phyloP scores from a whole-genome alignment of 1,140 invertebrate genomes.

The Hypsibius dujardini region DNA sequence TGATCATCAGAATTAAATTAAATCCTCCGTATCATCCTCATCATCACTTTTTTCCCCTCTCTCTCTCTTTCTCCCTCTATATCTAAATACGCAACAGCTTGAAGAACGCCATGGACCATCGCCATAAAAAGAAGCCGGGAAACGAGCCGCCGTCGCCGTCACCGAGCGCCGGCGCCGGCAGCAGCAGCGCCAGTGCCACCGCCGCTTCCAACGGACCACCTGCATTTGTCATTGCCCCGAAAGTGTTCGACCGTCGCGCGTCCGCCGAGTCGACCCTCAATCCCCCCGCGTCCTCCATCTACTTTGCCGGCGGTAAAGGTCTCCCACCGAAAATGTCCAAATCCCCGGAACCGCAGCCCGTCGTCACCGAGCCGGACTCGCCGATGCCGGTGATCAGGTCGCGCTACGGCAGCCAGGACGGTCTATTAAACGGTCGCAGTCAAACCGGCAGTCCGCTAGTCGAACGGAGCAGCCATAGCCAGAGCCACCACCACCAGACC shows the following conservation, averaged over 20 bases:
- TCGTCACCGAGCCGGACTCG: not conserved
- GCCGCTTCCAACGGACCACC: not conserved
- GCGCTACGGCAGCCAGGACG: constrained; percentile 1
- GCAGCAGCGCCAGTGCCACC: not conserved
- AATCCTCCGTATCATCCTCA: not conserved
- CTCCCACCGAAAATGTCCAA: not conserved
- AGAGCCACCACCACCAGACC: not conserved
- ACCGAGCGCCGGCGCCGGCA: not conserved
- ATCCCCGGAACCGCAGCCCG: not conserved
- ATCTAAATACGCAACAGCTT: too few species aligned
- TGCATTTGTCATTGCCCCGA: not conserved
- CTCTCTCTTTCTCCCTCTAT: too few species aligned
- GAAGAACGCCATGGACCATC: constrained; percentile 14
- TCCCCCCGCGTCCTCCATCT: too few species aligned
- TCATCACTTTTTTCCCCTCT: too few species aligned
- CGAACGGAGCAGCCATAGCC: not conserved
- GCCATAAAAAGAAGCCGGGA: constrained; percentile 15
- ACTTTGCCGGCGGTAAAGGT: not conserved
- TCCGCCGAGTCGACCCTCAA: constrained; percentile 5
- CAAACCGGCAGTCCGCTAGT: not conserved
- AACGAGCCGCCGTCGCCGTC: not conserved
- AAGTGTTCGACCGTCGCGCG: not conserved
- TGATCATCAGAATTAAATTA: not conserved
- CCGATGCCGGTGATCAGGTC: not conserved
- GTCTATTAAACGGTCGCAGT: not conserved